Base-by-base conservation (phyloP, 2,113 vertebrate genomes). In the Thunnus maccoyii region DNA sequence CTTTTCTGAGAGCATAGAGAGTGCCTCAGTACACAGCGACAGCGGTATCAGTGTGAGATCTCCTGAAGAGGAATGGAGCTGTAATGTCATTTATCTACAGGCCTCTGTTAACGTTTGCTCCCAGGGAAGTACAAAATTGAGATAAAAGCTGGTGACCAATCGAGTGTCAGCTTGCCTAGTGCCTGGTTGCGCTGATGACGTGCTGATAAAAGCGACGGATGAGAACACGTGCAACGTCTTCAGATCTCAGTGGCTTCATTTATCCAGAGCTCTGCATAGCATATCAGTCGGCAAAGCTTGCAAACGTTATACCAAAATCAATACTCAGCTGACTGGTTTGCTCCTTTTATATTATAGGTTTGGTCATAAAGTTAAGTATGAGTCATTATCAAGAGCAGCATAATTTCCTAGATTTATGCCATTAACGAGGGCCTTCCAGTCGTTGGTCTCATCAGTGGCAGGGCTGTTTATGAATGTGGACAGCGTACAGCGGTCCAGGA, bases 61-160 rank as follows among this genome's bases (percentile, higher is more conserved):
- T 89, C 46, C 57, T 69, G 73, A 76, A 86, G 89, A 88, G 82
- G 84, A 86, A 92, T 88, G 84, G 82, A 90, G 84, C 90, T 66
- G 90, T 94, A 93, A 94, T 91, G 91, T 90, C 86, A 94, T 95
- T 95, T 93, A 94, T 95, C 92, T 93, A 25, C 58, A 90, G 80
- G 85, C 79, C 83, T 88, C 80, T 86, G 87, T 91, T 94, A 92
- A 92, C 91, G 91, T 89, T 90, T 82, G 87, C 88, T 93, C 72
- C 84, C 70, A 83, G 86, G 85, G 72, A 91, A 84, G 86, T 74
- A 91, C 10, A 3, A 86, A 93, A 93, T 91, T 86, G 93, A 93
- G 92, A 94, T 94, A 94, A 93, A 94, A 94, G 84, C 92, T 78
- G 86, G 76, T 58, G 86, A 90, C 91, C 92, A 92, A 94, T 91